Conservation (phyloP, 2,888 invertebrate genomes). For the Crepidodera aurea region DNA sequence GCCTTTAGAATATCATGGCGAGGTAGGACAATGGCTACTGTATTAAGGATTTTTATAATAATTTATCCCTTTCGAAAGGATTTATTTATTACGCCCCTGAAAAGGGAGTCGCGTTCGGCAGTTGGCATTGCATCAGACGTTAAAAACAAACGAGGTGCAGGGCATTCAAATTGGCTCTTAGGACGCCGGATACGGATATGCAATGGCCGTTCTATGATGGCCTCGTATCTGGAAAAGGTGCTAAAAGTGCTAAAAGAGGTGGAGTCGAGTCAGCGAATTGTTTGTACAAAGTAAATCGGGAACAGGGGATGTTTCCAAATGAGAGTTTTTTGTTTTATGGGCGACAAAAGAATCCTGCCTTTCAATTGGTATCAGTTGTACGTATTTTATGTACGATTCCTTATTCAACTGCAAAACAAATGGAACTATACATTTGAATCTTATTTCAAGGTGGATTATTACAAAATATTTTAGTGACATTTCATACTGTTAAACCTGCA, state of each 20-base stretch:
- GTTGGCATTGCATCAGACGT: conserved; percentile 36
- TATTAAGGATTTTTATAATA: too few relatives aligned
- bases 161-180: conserved; percentile 27
- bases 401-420: too few relatives aligned
- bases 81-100: background rate
- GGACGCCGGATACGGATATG: conserved; percentile 15
- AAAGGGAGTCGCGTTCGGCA: background rate
- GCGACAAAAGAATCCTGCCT: background rate
- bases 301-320: conserved; percentile 10
- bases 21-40: too few relatives aligned
- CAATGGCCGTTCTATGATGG: background rate
- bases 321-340: background rate
- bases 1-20: too few relatives aligned
- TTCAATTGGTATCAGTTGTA: background rate
- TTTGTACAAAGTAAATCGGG: conserved; percentile 3
- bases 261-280: conserved; percentile 10
- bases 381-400: background rate
- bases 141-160: conserved; percentile 35
- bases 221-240: conserved; percentile 14
- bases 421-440: too few relatives aligned
- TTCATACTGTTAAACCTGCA: too few relatives aligned
- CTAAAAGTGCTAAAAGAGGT: conserved; percentile 16
- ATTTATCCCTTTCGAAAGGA: too few relatives aligned
- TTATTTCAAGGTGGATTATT: too few relatives aligned
- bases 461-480: too few relatives aligned